Base-by-base conservation (phyloP, 2,797 vertebrate genomes). In the Toxotes lorentzi region DNA sequence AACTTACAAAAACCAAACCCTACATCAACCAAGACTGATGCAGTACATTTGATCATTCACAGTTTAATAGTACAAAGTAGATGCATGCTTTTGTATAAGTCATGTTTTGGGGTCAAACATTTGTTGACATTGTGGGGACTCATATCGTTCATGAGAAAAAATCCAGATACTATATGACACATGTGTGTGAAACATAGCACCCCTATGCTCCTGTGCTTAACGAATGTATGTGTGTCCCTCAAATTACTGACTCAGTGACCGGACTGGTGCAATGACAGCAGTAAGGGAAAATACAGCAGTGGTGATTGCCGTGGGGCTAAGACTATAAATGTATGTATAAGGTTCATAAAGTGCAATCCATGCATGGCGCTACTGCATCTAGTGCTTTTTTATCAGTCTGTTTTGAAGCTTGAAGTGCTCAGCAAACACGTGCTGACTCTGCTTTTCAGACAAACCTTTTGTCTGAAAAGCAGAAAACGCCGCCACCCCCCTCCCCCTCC, bases 361-460 rank as follows among this genome's bases (percentile, higher is more conserved):
- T 56, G 78, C 68, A 76, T 35, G 5, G 30, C 72, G 65, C 17
- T 30, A 40, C 72, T 69, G 66, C 87, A 67, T 85, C 60, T 76
- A 80, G 77, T 76, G 83, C 83, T 83, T 87, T 88, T 81, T 73
- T 80, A 82, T 88, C 82, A 78, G 57, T 76, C 60, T 24, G 62
- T 79, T 83, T 84, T 73, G 51, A 78, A 89, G 81, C 85, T 75
- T 41, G 65, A 85, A 93, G 89, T 91, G 87, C 82, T 87, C 21
- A 0, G 32, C 84, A 90, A 89, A 92, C 81, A 56, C 21, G 24
- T 56, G 70, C 74, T 91, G 90, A 93, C 89, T 91, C 57, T 75
- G 63, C 67, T 85, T 90, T 70, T 88, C 78, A 83, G 87, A 88
- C 75, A 70, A 84, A 87, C 80, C 86, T 86, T 88, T 82, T 78